These are phyloP conservation scores for Drosophila affinis DNA, from an alignment of 2,888 invertebrate species.

Conservation along the genomic window DNA sequence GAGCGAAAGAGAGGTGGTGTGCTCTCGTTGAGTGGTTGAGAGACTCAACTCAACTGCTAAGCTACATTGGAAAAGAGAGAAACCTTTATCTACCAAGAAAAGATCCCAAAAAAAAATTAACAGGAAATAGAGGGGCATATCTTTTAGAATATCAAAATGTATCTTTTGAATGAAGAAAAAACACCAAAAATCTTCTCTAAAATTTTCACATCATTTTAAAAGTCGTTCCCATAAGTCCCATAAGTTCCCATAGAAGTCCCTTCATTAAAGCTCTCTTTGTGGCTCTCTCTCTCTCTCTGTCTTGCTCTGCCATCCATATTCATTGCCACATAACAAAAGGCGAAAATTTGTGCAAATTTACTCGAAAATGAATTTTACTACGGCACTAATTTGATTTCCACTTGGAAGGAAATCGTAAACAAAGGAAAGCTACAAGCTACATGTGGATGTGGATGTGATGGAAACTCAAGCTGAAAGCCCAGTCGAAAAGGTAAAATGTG, in stretches of 20 bases:
- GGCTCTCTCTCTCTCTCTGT: not conserved
- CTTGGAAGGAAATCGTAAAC: constrained; percentile 15
- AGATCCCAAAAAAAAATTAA: no score
- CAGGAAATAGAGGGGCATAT: no score
- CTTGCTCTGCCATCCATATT: constrained; percentile 6
- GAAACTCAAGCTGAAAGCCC: constrained; percentile 5
- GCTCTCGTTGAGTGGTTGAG: no score
- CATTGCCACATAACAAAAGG: constrained; percentile 40
- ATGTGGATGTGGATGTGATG: constrained; percentile 3
- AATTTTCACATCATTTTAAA: not conserved
- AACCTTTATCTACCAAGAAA: no score
- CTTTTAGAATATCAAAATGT: no score
- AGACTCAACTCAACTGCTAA: no score
- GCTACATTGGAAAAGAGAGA: no score
- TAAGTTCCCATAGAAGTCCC: not conserved
- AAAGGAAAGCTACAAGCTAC: constrained; percentile 42
- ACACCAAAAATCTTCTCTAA: not conserved
- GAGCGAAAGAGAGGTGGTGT: no score
- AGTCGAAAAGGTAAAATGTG: constrained; percentile 31
- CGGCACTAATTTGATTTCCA: constrained; percentile 69
- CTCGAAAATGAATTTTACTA: constrained; percentile 60
- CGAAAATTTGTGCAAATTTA: constrained; percentile 56
- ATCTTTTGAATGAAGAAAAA: no score
- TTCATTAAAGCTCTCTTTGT: constrained; percentile 13
- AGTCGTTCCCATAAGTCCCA: not conserved